Evolutionary conservation across 2,113 vertebrate genomes (phyloP).

Genomic region (Arizona elegans): DNA sequence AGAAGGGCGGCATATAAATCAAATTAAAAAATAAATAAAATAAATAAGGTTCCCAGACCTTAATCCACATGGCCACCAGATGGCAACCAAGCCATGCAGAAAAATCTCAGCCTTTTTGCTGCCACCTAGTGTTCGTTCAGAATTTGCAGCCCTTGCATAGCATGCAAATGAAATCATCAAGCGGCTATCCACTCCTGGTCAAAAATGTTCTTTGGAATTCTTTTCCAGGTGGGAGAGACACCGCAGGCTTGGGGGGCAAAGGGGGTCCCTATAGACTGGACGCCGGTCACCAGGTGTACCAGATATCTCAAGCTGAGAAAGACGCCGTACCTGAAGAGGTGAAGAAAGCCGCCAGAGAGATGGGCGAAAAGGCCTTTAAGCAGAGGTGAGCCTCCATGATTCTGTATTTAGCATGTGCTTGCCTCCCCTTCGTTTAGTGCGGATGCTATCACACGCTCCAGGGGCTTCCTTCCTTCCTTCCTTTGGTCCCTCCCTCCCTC

Average conservation of each 20-base stretch:
- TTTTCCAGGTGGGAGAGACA: slow-evolving; percentile 88
- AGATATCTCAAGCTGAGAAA: slow-evolving; percentile 90
- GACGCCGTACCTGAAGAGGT: slow-evolving; percentile 90
- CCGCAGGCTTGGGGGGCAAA: slow-evolving; percentile 91
- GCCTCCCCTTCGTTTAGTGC: background rate
- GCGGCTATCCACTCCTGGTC: background rate
- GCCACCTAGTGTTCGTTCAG: background rate
- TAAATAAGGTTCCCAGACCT: background rate
- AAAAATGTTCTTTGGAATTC: background rate
- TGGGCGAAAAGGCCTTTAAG: slow-evolving; percentile 90
- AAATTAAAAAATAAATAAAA: no score
- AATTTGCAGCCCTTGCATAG: background rate
- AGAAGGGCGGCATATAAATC: no score
- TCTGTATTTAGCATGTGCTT: background rate
- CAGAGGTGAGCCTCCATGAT: slow-evolving; percentile 71
- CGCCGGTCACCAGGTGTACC: slow-evolving; percentile 87
- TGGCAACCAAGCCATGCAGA: background rate
- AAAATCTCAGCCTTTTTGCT: background rate
- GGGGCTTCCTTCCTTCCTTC: no score
- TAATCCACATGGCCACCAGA: background rate
- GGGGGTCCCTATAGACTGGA: slow-evolving; percentile 93
- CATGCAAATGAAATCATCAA: background rate
- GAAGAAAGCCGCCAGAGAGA: slow-evolving; percentile 86
- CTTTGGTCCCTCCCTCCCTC: no score
- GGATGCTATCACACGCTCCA: background rate